Evolutionary conservation across 2,888 invertebrate species (phyloP), one percentile per base, ranked within the genome.

Genomic region (Serripes groenlandicus): DNA sequence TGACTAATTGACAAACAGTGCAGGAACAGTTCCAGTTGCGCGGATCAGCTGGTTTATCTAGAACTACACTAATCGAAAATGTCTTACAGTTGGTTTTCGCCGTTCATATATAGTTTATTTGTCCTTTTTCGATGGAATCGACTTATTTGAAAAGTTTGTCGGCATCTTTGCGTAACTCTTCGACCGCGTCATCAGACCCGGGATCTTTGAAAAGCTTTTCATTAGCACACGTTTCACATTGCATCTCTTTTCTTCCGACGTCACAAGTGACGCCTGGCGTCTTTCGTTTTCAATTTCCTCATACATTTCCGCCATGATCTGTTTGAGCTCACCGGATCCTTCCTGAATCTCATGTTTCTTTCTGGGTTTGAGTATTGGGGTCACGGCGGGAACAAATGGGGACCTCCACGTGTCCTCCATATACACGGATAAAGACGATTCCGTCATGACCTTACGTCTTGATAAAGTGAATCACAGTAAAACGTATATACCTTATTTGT

Each of bases 281-380:
- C 28, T 9, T n/a, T 58, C 58, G 7, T 3, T 4, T n/a, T 58
- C 58, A 23, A 21, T 58, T 26, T 58, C 58, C 11, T 58, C 58
- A 58, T 58, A 58, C 58, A 58, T 58, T 58, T 58, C 58, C n/a
- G 23, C 3, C 11, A 58, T 58, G n/a, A 58, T 58, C 15, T 58
- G 58, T 58, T 58, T 58, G 3, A 58, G 58, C 28, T 58, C 58
- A 3, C 28, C 58, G 3, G 58, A 58, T 58, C 58, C 58, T 11
- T 58, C 58, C 23, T 23, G 58, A 15, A 58, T 58, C 3, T 15
- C 28, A 58, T 58, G 58, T 26, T 58, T 58, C 58, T 58, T 58
- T n/a, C 58, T 23, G 15, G 58, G 58, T 58, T 58, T 58, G 11
- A 58, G n/a, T 58, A 58, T 58, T 15, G 58, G 58, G 2, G 58